Conservation (phyloP, 2,888 invertebrate genomes). For the Diarsia mendica region DNA sequence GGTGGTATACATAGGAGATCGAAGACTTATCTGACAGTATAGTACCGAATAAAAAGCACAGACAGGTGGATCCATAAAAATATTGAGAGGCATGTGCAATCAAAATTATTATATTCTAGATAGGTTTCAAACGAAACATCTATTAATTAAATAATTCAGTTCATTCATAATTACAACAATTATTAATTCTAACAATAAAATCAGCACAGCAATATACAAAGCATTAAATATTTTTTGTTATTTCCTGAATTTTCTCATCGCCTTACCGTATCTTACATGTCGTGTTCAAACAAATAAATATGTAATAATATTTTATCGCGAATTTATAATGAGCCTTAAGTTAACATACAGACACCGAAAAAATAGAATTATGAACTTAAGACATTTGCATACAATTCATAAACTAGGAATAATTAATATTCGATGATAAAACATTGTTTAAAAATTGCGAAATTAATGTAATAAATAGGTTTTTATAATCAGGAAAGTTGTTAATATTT, state of each 20-base stretch:
- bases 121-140: constrained; percentile 67
- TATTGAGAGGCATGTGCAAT: constrained; percentile 63
- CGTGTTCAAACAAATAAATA: constrained; percentile 71
- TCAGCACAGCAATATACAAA: constrained; percentile 75
- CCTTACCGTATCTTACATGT: constrained; percentile 62
- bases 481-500: constrained; percentile 43
- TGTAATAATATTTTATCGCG: constrained; percentile 74
- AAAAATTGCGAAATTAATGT: constrained; percentile 45
- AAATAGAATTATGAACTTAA: constrained; percentile 70
- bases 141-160: constrained; percentile 72
- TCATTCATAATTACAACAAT: constrained; percentile 76
- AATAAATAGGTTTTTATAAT: constrained; percentile 52
- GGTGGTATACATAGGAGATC: neutral
- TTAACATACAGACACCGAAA: constrained; percentile 71
- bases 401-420: constrained; percentile 51
- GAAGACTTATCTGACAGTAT: constrained; percentile 44
- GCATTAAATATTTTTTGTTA: constrained; percentile 73
- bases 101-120: constrained; percentile 59
- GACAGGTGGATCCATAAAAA: constrained; percentile 57
- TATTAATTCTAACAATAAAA: constrained; percentile 65
- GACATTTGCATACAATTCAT: constrained; percentile 61
- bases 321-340: constrained; percentile 67
- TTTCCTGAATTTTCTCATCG: constrained; percentile 68
- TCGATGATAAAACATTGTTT: constrained; percentile 60
- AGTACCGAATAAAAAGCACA: constrained; percentile 63